Evolutionary conservation across 1,140 invertebrate genomes (phyloP), one percentile per base, ranked within the genome.

Genomic region (Sarcophaga bullata): DNA sequence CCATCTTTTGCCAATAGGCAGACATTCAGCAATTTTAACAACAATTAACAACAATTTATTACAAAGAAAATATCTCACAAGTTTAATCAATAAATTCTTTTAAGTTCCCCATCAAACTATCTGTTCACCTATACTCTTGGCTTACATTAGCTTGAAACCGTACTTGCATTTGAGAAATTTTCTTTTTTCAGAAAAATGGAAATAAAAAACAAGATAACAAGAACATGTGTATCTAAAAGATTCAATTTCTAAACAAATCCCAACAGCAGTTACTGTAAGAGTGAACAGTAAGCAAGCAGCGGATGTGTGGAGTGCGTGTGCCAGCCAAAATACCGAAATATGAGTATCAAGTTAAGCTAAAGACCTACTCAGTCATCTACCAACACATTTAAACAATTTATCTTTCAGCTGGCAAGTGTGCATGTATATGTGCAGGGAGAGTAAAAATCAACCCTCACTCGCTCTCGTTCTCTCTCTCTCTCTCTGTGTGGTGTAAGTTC

Each of bases 161-260:
- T 58, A n/a, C 54, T 13, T 58, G 7, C 15, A 58, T 13, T 58
- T 13, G 15, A 58, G 54, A n/a, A 58, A n/a, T n/a, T 58, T 58
- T 58, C 54, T 13, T 37, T n/a, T 37, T 37, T 37, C 25, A 37
- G 25, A 37, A 37, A 37, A 37, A 37, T 37, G 4, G 25, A 37
- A 37, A 37, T 2, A 58, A 58, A 58, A 58, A 58, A 58, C 4
- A 58, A n/a, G 25, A 37, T 37, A 37, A n/a, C n/a, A 58, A 58
- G 15, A n/a, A 58, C 54, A 58, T 58, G 15, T 58, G 54, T 58
- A 58, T 58, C 54, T 58, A 58, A 58, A 58, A 58, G 54, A 58
- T 58, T n/a, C 15, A 58, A n/a, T 58, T 15, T 58, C 11, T 58
- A 58, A 58, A 13, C 8, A 15, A 15, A 11, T 11, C n/a, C 6